Evolutionary conservation across 2,888 invertebrate species (phyloP).

Genomic region (Eumacrocentrus americanus): DNA sequence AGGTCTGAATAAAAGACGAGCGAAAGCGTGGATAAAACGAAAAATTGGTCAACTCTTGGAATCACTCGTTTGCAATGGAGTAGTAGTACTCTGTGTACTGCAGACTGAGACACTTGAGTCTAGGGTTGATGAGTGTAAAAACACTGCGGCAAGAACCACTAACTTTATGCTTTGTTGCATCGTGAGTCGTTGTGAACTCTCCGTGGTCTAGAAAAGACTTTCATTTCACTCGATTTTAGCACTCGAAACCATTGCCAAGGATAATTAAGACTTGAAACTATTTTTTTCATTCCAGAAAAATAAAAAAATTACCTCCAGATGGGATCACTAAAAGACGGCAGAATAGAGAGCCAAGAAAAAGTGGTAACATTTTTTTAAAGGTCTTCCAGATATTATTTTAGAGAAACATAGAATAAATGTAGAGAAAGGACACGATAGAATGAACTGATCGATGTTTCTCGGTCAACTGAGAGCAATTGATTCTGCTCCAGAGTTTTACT

Average conservation of each 20-base stretch:
- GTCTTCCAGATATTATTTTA: not conserved
- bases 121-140: constrained; percentile 9
- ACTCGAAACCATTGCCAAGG: too few relatives aligned
- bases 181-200: too few relatives aligned
- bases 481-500: constrained; percentile 36
- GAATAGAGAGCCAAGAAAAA: constrained; percentile 47
- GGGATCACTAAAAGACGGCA: constrained; percentile 50
- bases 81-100: not conserved
- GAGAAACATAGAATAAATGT: not conserved
- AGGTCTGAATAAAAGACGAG: not conserved
- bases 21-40: not conserved
- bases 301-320: constrained; percentile 41
- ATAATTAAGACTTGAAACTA: too few relatives aligned
- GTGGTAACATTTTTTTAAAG: constrained; percentile 45
- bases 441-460: constrained; percentile 40
- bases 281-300: not conserved
- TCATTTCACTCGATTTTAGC: constrained; percentile 3
- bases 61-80: constrained; percentile 3
- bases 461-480: constrained; percentile 49
- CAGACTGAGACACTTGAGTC: not conserved
- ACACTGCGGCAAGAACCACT: not conserved
- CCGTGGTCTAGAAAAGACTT: constrained; percentile 2
- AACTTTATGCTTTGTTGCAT: constrained; percentile 18
- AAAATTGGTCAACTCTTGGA: not conserved
- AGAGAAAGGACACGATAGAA: constrained; percentile 9